Conservation (phyloP, 1,140 invertebrate genomes). For the Samia ricini region DNA sequence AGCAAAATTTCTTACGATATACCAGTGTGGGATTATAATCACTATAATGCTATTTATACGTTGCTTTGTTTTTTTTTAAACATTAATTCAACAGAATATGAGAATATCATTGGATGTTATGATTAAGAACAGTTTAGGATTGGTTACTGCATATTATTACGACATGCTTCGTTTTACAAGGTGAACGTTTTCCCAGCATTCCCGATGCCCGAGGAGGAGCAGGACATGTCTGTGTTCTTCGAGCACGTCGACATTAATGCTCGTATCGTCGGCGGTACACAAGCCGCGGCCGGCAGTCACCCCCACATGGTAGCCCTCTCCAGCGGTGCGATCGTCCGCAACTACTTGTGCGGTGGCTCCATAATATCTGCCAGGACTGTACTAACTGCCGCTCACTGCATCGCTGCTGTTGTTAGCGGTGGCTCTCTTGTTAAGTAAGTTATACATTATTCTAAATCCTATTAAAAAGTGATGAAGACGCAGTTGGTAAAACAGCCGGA, state of each 20-base stretch:
- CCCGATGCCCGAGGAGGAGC: conserved; percentile 20
- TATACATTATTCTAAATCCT: too few species aligned
- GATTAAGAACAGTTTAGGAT: too few species aligned
- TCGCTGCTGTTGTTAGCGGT: conserved; percentile 26
- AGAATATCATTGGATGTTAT: too few species aligned
- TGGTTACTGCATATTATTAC: too few species aligned
- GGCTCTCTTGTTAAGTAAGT: conserved; percentile 31
- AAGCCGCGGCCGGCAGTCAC: conserved; percentile 19
- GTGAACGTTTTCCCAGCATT: neutral
- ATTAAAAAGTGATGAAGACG: too few species aligned
- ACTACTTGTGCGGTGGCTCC: conserved; percentile 50
- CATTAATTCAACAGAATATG: too few species aligned
- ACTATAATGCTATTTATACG: too few species aligned
- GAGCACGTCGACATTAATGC: conserved; percentile 34
- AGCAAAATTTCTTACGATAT: too few species aligned
- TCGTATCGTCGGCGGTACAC: conserved; percentile 46
- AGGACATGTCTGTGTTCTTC: conserved; percentile 42
- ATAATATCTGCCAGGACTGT: conserved; percentile 37
- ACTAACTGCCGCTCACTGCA: conserved; percentile 60
- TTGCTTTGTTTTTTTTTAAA: too few species aligned
- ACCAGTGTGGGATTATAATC: too few species aligned
- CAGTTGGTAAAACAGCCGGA: too few species aligned
- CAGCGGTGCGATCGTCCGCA: conserved; percentile 27
- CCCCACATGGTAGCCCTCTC: conserved; percentile 49
- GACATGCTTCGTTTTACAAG: neutral